phyloP scores from a whole-genome alignment of 2,888 invertebrate genomes.

The Cecidostiba fungosa region DNA sequence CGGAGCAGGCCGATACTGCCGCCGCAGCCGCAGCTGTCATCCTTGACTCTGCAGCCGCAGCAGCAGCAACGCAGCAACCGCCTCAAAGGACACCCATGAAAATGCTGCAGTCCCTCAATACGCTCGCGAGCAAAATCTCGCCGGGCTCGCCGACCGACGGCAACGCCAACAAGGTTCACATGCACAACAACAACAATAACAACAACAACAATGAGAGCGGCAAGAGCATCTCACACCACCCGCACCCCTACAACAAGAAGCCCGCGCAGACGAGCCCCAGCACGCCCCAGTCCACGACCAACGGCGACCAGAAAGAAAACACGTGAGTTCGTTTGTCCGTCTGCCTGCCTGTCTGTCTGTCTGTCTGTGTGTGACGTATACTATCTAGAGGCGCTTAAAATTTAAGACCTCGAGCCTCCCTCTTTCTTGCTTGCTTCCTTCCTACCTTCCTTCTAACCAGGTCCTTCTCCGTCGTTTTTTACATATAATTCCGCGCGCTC shows the following conservation, averaged over 20 bases:
- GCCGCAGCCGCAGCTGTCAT: slow-evolving; percentile 69
- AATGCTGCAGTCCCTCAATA: slow-evolving; percentile 94
- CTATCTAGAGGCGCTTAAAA: neutral
- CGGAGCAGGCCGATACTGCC: neutral
- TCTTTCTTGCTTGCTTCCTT: neutral
- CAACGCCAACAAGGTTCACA: slow-evolving; percentile 86
- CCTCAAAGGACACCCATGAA: slow-evolving; percentile 77
- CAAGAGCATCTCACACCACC: slow-evolving; percentile 70
- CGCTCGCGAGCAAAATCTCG: slow-evolving; percentile 94
- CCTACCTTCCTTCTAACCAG: neutral
- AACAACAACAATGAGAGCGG: slow-evolving; percentile 76
- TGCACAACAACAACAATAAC: slow-evolving; percentile 81
- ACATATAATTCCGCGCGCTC: slow-evolving; percentile 54
- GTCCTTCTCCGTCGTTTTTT: slow-evolving; percentile 58
- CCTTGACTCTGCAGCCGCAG: slow-evolving; percentile 73
- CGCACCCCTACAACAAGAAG: slow-evolving; percentile 77
- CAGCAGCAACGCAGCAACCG: slow-evolving; percentile 70
- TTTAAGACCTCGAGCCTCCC: neutral
- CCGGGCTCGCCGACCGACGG: slow-evolving; percentile 86
- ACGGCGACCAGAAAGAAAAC: slow-evolving; percentile 78
- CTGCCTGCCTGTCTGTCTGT: neutral
- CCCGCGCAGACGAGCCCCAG: slow-evolving; percentile 34
- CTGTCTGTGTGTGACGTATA: neutral
- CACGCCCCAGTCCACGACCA: slow-evolving; percentile 70
- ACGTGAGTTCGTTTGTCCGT: slow-evolving; percentile 72